Evolutionary conservation across 2,888 invertebrate species (phyloP).

Genomic region (Kuschelorhynchus macadamiae): DNA sequence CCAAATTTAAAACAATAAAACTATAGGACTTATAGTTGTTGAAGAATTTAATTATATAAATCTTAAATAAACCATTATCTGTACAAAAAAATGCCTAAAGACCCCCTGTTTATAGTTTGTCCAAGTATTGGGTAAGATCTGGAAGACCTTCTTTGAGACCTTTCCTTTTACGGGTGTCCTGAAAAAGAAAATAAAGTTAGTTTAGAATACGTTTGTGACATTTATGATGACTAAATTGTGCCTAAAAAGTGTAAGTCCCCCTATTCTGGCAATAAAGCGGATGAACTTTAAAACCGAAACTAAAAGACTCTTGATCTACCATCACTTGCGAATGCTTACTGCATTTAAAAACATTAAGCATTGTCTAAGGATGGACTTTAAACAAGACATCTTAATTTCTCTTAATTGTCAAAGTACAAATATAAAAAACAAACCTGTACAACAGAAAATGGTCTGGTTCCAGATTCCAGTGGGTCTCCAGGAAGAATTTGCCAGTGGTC

Average conservation of each 20-base stretch:
- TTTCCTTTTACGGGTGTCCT: conserved; percentile 98
- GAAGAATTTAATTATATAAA: conserved; percentile 55
- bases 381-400: background rate
- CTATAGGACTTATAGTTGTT: conserved; percentile 49
- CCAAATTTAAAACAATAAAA: conserved; percentile 47
- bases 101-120: conserved; percentile 90
- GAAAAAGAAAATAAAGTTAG: conserved; percentile 62
- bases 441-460: conserved; percentile 82
- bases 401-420: background rate
- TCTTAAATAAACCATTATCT: conserved; percentile 64
- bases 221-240: background rate
- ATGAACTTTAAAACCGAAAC: conserved; percentile 66
- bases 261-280: conserved; percentile 68
- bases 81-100: conserved; percentile 66
- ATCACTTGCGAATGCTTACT: conserved; percentile 65
- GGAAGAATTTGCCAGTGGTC: conserved; percentile 99
- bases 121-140: conserved; percentile 94
- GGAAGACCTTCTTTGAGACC: conserved; percentile 99
- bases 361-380: conserved; percentile 63
- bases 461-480: conserved; percentile 90
- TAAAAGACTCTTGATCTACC: conserved; percentile 68
- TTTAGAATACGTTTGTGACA: background rate
- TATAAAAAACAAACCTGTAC: conserved; percentile 75
- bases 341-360: conserved; percentile 52
- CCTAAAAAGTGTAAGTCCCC: conserved; percentile 66